Percentiles rank a stretch among this genome's conserved stretches.
Evolutionary conservation across 2,113 vertebrate species (phyloP).

Genomic region (Platanista minor): DNA sequence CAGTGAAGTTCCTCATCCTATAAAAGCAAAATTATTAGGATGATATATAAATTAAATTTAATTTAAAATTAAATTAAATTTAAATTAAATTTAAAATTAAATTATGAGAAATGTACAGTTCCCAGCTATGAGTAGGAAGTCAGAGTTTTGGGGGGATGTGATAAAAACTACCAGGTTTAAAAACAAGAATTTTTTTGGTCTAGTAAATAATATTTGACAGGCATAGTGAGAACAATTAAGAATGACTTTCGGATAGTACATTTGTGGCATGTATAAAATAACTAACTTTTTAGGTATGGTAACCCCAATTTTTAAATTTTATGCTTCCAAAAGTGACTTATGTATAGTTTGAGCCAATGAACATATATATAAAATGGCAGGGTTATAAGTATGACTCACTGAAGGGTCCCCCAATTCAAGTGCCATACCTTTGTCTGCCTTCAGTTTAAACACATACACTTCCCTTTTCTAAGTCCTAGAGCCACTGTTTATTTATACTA

Average conservation of each 20-base stretch:
- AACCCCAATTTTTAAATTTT: neutral
- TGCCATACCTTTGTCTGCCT: neutral
- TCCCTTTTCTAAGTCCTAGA: neutral
- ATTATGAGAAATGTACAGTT: neutral
- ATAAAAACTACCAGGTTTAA: neutral
- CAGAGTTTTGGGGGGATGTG: neutral
- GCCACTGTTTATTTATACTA: neutral
- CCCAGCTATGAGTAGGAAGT: neutral
- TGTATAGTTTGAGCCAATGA: neutral
- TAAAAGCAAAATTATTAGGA: slow-evolving; percentile 35
- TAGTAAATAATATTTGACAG: neutral
- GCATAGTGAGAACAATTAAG: slow-evolving; percentile 15
- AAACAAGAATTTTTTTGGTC: neutral
- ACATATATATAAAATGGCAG: slow-evolving; percentile 31
- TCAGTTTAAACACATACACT: neutral
- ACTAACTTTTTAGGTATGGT: neutral
- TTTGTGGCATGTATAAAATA: neutral
- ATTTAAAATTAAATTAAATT: slow-evolving; percentile 7
- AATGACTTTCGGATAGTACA: neutral
- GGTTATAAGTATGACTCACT: neutral
- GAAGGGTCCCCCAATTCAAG: neutral
- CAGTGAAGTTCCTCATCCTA: neutral
- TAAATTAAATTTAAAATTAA: no score
- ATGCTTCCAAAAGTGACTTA: neutral
- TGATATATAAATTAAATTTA: neutral